Percentiles rank a stretch among this genome's conserved stretches.
These are phyloP conservation scores for Thera britannica DNA, from an alignment of 2,888 invertebrate genomes.

Conservation along the genomic window DNA sequence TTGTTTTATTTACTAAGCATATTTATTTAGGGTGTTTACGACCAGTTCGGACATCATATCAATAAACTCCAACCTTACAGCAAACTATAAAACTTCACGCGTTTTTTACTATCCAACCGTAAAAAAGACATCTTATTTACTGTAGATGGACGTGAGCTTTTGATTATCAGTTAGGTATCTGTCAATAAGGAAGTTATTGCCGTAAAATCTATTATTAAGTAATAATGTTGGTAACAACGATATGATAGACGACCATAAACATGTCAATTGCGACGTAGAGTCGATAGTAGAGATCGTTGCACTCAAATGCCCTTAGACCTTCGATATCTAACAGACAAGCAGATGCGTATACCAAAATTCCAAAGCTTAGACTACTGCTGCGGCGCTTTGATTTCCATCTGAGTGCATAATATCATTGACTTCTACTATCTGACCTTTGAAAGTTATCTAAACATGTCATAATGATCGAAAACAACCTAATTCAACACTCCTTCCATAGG, in stretches of 20 bases:
- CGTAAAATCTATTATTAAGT: slow-evolving; percentile 73
- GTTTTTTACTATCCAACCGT: slow-evolving; percentile 36
- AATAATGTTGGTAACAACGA: slow-evolving; percentile 61
- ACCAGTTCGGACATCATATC: slow-evolving; percentile 43
- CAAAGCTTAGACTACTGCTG: slow-evolving; percentile 45
- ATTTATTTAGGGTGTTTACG: slow-evolving; percentile 52
- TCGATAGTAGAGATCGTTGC: slow-evolving; percentile 72
- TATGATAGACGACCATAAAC: slow-evolving; percentile 75
- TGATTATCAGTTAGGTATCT: slow-evolving; percentile 37
- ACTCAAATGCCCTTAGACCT: slow-evolving; percentile 70
- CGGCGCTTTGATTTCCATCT: slow-evolving; percentile 46
- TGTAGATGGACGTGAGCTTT: slow-evolving; percentile 32
- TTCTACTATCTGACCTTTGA: slow-evolving; percentile 25
- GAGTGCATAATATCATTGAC: slow-evolving; percentile 17
- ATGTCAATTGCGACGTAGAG: slow-evolving; percentile 69
- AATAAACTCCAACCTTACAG: slow-evolving; percentile 39
- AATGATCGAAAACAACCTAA: slow-evolving; percentile 19
- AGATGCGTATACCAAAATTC: slow-evolving; percentile 50
- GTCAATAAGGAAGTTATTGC: slow-evolving; percentile 56
- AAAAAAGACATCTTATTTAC: slow-evolving; percentile 41
- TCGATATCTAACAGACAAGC: slow-evolving; percentile 51
- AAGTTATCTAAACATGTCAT: slow-evolving; percentile 31
- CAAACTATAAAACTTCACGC: slow-evolving; percentile 41
- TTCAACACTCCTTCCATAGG: background rate
- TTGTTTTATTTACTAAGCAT: slow-evolving; percentile 44